A percentile compares a stretch with the other conserved stretches of the same genome.
Conservation (phyloP, 1,140 invertebrate genomes). For the Drosophila varians region DNA sequence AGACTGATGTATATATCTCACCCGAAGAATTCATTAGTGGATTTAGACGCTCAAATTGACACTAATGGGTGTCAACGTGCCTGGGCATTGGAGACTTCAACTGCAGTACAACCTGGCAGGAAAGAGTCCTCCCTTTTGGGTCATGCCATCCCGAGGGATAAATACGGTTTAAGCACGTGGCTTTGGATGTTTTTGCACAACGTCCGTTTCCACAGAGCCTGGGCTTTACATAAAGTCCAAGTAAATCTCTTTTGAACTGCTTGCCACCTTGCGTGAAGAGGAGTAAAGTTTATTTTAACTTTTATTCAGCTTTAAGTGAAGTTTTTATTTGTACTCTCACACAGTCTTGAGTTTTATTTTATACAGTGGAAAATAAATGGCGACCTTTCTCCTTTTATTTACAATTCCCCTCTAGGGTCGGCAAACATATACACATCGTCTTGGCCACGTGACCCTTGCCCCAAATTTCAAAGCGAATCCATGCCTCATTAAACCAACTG, state of each 20-base stretch:
- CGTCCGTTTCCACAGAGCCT: neutral
- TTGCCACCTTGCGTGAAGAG: constrained; percentile 5
- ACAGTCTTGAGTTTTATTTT: too few species aligned
- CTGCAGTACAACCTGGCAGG: constrained; percentile 14
- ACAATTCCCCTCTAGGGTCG: too few species aligned
- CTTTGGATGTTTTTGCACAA: constrained; percentile 12
- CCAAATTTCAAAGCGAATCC: too few species aligned
- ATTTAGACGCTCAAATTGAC: constrained; percentile 36
- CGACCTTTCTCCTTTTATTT: too few species aligned
- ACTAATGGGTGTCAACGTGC: constrained; percentile 61
- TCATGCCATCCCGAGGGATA: constrained; percentile 36
- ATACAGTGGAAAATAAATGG: too few species aligned
- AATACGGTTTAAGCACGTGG: constrained; percentile 32
- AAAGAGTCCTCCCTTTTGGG: constrained; percentile 18
- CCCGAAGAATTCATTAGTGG: constrained; percentile 38
- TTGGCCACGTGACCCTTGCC: too few species aligned
- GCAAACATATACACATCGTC: too few species aligned
- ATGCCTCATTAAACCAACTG: constrained; percentile 67
- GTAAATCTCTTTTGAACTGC: constrained; percentile 34
- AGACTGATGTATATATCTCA: constrained; percentile 37
- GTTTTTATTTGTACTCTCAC: neutral
- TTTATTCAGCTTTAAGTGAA: neutral
- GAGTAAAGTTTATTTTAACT: constrained; percentile 16
- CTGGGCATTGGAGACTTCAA: constrained; percentile 35
- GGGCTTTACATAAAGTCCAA: constrained; percentile 32